phyloP scores from a whole-genome alignment of 1,140 invertebrate genomes.

The Manduca sexta region DNA sequence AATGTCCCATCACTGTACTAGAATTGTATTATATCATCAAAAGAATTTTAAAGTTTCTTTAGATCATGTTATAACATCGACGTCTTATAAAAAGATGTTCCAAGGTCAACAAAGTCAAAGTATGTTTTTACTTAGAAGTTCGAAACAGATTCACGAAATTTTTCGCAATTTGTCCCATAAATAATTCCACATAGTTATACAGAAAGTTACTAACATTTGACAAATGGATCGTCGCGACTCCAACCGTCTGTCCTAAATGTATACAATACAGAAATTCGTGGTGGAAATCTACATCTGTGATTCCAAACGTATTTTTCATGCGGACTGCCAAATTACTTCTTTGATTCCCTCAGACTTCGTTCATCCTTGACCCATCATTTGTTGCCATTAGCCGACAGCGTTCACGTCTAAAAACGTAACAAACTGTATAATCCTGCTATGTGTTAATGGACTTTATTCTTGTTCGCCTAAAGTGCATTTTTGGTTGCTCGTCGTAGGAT shows the following conservation, averaged over 20 bases:
- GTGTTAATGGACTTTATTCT: conserved; percentile 23
- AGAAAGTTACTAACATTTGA: too few relatives aligned
- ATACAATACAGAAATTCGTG: neutral
- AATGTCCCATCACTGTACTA: too few relatives aligned
- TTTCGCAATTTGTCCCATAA: too few relatives aligned
- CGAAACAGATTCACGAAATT: too few relatives aligned
- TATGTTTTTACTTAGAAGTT: too few relatives aligned
- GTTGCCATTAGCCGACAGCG: conserved; percentile 45
- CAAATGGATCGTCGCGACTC: too few relatives aligned
- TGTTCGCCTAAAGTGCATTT: conserved; percentile 13
- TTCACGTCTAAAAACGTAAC: neutral
- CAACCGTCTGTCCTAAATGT: neutral
- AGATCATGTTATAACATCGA: too few relatives aligned
- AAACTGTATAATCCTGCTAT: conserved; percentile 13
- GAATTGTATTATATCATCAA: too few relatives aligned
- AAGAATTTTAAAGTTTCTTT: too few relatives aligned
- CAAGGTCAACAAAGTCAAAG: too few relatives aligned
- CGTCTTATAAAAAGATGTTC: too few relatives aligned
- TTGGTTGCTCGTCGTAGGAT: neutral
- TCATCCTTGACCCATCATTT: conserved; percentile 65
- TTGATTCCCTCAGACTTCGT: conserved; percentile 38
- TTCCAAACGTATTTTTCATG: conserved; percentile 10
- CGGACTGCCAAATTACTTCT: conserved; percentile 39
- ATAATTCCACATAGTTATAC: too few relatives aligned
- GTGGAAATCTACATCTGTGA: neutral